Evolutionary conservation across 2,888 invertebrate genomes (phyloP).

Genomic region (Cepaea hortensis): DNA sequence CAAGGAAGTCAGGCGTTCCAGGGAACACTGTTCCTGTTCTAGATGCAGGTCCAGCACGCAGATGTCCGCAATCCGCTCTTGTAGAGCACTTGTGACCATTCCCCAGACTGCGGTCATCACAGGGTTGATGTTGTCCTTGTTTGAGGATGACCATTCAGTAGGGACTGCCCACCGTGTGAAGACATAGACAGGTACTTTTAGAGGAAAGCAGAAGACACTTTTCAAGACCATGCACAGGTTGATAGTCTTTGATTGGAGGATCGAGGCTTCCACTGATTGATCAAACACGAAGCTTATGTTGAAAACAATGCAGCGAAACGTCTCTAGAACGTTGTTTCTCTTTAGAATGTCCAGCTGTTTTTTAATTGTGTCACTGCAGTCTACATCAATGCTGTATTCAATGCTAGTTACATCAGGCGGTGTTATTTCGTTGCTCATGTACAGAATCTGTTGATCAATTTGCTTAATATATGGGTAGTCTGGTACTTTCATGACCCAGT

Average conservation of each 20-base stretch:
- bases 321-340: not conserved
- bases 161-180: slow-evolving; percentile 45
- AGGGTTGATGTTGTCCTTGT: slow-evolving; percentile 27
- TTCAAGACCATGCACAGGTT: slow-evolving; percentile 39
- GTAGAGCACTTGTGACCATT: slow-evolving; percentile 45
- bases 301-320: slow-evolving; percentile 18
- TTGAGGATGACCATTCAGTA: not conserved
- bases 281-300: slow-evolving; percentile 21
- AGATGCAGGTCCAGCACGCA: slow-evolving; percentile 47
- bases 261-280: slow-evolving; percentile 18
- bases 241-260: slow-evolving; percentile 16
- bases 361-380: slow-evolving; percentile 5
- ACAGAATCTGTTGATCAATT: not conserved
- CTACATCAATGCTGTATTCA: not conserved
- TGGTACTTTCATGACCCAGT: not conserved
- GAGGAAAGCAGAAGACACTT: slow-evolving; percentile 8
- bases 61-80: slow-evolving; percentile 44
- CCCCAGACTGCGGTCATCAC: slow-evolving; percentile 52
- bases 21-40: slow-evolving; percentile 12
- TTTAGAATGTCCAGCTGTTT: not conserved
- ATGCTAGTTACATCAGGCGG: not conserved
- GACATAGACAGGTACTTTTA: slow-evolving; percentile 35
- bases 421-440: not conserved
- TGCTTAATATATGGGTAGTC: not conserved
- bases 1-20: slow-evolving; percentile 28